Evolutionary conservation across 2,113 vertebrate genomes (phyloP), one percentile per base, ranked within the genome.

Genomic region (Percina caprodes): DNA sequence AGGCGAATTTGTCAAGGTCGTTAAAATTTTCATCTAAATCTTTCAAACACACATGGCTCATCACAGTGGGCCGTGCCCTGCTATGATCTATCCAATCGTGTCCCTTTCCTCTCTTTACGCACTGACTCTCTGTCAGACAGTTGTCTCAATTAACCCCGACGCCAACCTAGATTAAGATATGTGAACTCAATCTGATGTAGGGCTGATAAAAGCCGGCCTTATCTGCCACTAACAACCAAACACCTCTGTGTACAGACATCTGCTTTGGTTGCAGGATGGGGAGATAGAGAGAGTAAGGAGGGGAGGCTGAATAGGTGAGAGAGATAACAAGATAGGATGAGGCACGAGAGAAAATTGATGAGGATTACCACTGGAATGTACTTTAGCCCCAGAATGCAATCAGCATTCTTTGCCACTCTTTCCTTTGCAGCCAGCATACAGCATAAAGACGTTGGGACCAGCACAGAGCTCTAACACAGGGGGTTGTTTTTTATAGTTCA

Each of bases 101-200:
- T 70, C 62, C 63, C 33, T 42, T 19, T 42, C 54, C 54, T 24
- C 69, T 60, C 39, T 54, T 51, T 63, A 21, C 35, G 24, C 56
- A 62, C 49, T 68, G 83, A 88, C 51, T 83, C 81, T 77, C 69
- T 78, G 68, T 81, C 83, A 77, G 79, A 74, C 84, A 24, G 84
- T 74, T 70, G 85, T 90, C 89, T 92, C 89, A 91, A 90, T 91
- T 93, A 91, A 88, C 87, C 87, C 79, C 58, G 80, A 90, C 58
- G 23, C 49, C 46, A 48, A 74, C 86, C 74, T 73, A 75, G 80
- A 89, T 82, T 77, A 82, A 89, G 88, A 92, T 88, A 89, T 82
- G 68, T 33, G 70, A 74, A 60, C 78, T 82, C 82, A 16, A 79
- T 84, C 73, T 87, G 89, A 92, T 88, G 61, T 2, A 15, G 7